These are phyloP conservation scores for Lycocorax pyrrhopterus DNA, from an alignment of 2,113 vertebrate genomes.

Conservation along the genomic window DNA sequence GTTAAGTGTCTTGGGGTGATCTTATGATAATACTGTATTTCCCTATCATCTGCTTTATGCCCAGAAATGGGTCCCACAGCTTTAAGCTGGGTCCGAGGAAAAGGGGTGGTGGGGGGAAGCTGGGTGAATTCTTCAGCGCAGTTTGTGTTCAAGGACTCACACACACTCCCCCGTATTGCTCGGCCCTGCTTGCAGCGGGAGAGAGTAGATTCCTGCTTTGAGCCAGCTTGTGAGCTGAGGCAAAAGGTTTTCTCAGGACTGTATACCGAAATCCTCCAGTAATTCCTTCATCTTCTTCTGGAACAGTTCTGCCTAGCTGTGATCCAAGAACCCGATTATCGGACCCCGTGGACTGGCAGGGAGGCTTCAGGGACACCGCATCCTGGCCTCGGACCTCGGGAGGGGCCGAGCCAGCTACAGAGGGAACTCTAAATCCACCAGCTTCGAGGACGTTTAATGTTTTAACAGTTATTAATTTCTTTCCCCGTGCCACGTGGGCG, in stretches of 20 bases:
- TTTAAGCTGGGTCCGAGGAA: neutral
- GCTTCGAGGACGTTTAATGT: neutral
- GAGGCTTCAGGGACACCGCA: neutral
- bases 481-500: neutral
- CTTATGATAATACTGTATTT: too few species aligned
- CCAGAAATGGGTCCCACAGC: neutral
- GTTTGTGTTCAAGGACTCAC: neutral
- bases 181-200: neutral
- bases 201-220: neutral
- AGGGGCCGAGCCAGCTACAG: neutral
- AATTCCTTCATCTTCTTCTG: neutral
- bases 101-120: neutral
- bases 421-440: neutral
- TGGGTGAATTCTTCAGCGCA: neutral
- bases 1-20: neutral
- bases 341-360: accelerated
- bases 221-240: neutral
- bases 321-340: neutral
- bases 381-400: neutral
- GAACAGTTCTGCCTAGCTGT: neutral
- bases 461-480: neutral
- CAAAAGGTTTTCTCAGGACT: neutral
- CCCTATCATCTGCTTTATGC: neutral
- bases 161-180: neutral
- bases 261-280: neutral